A percentile compares a stretch with the other conserved stretches of the same genome.
Conservation (phyloP, 1,140 invertebrate species). For the Ceratosolen solmsi region DNA sequence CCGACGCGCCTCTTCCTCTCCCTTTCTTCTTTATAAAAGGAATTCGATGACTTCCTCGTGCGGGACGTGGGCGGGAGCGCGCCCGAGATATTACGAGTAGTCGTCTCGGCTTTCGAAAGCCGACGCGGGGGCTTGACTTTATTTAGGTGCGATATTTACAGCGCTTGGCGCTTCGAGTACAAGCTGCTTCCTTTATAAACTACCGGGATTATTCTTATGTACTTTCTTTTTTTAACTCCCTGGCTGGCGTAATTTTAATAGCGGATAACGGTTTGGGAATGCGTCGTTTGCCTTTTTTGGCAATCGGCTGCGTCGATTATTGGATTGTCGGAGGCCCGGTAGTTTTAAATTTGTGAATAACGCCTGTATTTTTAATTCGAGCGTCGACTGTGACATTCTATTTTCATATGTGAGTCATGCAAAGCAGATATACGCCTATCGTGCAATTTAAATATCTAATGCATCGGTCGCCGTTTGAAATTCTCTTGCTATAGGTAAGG, state of each 20-base stretch:
- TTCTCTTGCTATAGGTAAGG: background rate
- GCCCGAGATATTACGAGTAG: background rate
- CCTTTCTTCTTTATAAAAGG: background rate
- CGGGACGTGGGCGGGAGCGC: background rate
- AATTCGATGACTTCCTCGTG: background rate
- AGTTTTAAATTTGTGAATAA: background rate
- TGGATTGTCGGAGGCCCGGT: background rate
- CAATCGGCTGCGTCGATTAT: background rate
- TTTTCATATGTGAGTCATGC: conserved; percentile 28
- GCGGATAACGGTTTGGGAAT: background rate
- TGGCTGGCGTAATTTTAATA: background rate
- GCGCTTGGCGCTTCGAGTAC: background rate
- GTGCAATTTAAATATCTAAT: conserved; percentile 44
- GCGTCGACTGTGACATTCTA: background rate
- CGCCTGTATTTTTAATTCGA: background rate
- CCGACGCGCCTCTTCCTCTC: background rate
- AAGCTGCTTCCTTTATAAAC: background rate
- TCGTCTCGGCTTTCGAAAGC: background rate
- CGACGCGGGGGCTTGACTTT: background rate
- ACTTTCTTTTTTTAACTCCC: background rate
- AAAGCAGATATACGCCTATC: background rate
- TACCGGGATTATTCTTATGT: background rate
- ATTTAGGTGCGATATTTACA: conserved; percentile 16
- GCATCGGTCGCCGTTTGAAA: conserved; percentile 14
- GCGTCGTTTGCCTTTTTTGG: background rate